Evolutionary conservation across 2,888 invertebrate species (phyloP).

Genomic region (Drosophila mayaguana): DNA sequence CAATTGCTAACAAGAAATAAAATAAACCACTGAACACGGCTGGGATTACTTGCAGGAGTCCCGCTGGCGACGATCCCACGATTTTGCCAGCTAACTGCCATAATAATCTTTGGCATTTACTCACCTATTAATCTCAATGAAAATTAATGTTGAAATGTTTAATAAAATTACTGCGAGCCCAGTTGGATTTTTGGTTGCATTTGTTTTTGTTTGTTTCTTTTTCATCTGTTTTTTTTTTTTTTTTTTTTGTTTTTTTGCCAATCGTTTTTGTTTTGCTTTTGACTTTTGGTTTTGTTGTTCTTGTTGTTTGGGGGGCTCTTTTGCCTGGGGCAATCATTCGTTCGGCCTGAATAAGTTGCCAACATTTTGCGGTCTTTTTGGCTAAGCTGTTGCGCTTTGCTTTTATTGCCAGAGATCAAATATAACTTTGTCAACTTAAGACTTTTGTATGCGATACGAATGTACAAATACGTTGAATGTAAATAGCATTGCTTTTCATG

Average conservation of each 20-base stretch:
- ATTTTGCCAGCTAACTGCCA: conserved; percentile 42
- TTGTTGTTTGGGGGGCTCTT: conserved; percentile 6
- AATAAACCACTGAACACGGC: conserved; percentile 53
- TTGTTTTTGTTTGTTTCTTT: conserved; percentile 2
- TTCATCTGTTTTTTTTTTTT: not conserved
- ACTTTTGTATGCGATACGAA: conserved; percentile 4
- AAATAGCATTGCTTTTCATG: conserved; percentile 7
- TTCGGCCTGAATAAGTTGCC: conserved; percentile 33
- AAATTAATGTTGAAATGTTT: conserved; percentile 73
- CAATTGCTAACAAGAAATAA: conserved; percentile 45
- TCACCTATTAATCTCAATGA: conserved; percentile 80
- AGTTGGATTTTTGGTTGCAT: conserved; percentile 48
- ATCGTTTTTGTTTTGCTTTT: conserved; percentile 7
- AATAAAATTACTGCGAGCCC: conserved; percentile 53
- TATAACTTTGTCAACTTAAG: conserved; percentile 56
- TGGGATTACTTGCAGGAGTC: conserved; percentile 38
- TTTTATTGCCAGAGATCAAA: conserved; percentile 64
- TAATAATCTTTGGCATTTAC: conserved; percentile 79
- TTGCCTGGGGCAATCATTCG: not conserved
- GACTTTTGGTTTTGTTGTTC: conserved; percentile 13
- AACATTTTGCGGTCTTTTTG: conserved; percentile 49
- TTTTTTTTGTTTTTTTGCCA: not conserved
- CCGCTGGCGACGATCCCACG: conserved; percentile 17
- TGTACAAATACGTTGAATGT: conserved; percentile 1
- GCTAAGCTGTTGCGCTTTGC: conserved; percentile 66